Conservation (phyloP, 2,797 vertebrate species). For the Anabas testudineus region DNA sequence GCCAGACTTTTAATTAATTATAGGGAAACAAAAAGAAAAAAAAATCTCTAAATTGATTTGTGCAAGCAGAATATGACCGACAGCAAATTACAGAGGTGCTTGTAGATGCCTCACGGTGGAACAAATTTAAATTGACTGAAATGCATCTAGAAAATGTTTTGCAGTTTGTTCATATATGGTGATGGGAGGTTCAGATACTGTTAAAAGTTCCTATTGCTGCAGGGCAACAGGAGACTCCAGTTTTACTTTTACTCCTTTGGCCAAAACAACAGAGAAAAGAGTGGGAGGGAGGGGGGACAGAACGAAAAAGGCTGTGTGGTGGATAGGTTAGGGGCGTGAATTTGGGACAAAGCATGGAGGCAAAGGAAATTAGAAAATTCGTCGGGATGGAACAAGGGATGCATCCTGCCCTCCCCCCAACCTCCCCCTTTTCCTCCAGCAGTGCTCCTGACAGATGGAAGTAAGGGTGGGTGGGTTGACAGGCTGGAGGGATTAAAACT, state of each 20-base stretch:
- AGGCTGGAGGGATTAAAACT: slow-evolving; percentile 82
- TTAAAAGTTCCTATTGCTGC: slow-evolving; percentile 36
- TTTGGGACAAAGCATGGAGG: slow-evolving; percentile 84
- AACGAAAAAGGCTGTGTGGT: slow-evolving; percentile 68
- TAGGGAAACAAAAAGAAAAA: slow-evolving; percentile 40
- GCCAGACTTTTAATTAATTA: slow-evolving; percentile 78
- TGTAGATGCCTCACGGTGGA: slow-evolving; percentile 55
- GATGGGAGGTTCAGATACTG: slow-evolving; percentile 29
- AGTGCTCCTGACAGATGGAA: slow-evolving; percentile 86
- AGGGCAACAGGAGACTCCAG: slow-evolving; percentile 30
- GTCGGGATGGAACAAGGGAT: slow-evolving; percentile 84
- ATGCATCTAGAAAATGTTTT: slow-evolving; percentile 36
- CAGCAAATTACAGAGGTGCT: slow-evolving; percentile 62
- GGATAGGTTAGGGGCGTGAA: slow-evolving; percentile 83
- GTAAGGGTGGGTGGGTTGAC: slow-evolving; percentile 75
- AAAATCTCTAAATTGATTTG: slow-evolving; percentile 73
- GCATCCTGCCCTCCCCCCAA: slow-evolving; percentile 67
- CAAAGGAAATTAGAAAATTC: slow-evolving; percentile 87
- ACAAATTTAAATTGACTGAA: slow-evolving; percentile 55
- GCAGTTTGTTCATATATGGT: slow-evolving; percentile 36
- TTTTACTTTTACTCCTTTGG: slow-evolving; percentile 45
- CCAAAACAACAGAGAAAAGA: slow-evolving; percentile 56
- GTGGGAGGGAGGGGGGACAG: slow-evolving; percentile 41
- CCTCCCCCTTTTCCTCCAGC: slow-evolving; percentile 67
- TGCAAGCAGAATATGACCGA: slow-evolving; percentile 70